Evolutionary conservation across 2,888 invertebrate species (phyloP).

Genomic region (Limnephilus auricula): DNA sequence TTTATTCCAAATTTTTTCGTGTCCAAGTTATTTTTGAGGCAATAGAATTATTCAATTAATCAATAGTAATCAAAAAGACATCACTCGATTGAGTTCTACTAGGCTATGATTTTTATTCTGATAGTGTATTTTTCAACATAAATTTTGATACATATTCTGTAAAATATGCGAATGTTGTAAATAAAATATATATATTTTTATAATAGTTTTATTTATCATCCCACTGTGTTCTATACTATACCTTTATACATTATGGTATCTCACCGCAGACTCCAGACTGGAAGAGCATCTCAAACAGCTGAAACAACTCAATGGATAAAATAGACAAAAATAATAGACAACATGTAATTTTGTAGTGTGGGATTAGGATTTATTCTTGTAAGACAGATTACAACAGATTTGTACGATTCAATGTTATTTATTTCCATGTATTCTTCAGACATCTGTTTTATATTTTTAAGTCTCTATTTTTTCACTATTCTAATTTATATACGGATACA

Average conservation of each 20-base stretch:
- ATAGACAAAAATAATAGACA: constrained; percentile 12
- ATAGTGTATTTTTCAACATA: constrained; percentile 2
- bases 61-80: constrained; percentile 2
- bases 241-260: too few species aligned
- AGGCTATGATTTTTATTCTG: background rate
- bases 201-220: background rate
- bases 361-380: constrained; percentile 63
- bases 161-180: background rate
- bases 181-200: background rate
- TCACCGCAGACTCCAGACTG: too few species aligned
- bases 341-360: constrained; percentile 55
- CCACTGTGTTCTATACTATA: too few species aligned
- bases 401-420: constrained; percentile 64
- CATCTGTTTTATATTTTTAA: constrained; percentile 58
- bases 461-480: constrained; percentile 62
- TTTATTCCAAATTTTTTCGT: background rate
- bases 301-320: background rate
- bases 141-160: background rate
- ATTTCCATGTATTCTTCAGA: constrained; percentile 40
- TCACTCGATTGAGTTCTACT: background rate
- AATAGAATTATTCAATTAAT: background rate
- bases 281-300: background rate
- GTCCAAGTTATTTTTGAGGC: background rate
- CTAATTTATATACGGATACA: constrained; percentile 64
- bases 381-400: constrained; percentile 64